These are phyloP conservation scores for Leistus spinibarbis DNA, from an alignment of 2,888 invertebrate species.

Conservation along the genomic window DNA sequence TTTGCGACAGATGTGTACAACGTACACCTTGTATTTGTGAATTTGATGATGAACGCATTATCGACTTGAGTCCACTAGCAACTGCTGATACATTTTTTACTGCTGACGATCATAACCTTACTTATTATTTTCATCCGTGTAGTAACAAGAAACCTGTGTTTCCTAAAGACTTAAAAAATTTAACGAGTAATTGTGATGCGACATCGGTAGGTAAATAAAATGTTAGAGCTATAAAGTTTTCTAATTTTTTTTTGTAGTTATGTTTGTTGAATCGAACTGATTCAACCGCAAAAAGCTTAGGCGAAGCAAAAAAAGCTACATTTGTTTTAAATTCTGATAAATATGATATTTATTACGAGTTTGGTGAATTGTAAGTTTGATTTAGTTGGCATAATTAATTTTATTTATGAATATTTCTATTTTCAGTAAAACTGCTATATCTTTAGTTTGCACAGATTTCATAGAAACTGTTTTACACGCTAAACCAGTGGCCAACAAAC, in stretches of 20 bases:
- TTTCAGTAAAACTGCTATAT: conserved; percentile 54
- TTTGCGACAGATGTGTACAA: conserved; percentile 45
- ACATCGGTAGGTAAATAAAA: conserved; percentile 42
- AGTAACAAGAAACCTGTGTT: conserved; percentile 43
- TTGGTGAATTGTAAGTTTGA: neutral
- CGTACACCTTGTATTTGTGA: conserved; percentile 50
- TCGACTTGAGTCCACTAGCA: conserved; percentile 46
- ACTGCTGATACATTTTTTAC: conserved; percentile 40
- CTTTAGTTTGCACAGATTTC: conserved; percentile 54
- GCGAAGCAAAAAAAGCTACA: conserved; percentile 42
- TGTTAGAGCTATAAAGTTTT: conserved; percentile 2
- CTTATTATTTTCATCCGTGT: conserved; percentile 55
- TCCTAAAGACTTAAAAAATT: conserved; percentile 21
- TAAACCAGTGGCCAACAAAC: neutral
- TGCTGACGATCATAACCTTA: conserved; percentile 42
- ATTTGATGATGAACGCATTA: conserved; percentile 50
- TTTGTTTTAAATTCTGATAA: conserved; percentile 31
- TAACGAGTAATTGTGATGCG: conserved; percentile 36
- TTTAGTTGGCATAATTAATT: too few species aligned
- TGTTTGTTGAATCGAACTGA: conserved; percentile 41
- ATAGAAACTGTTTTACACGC: conserved; percentile 50
- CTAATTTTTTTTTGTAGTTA: conserved; percentile 43
- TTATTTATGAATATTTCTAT: conserved; percentile 42
- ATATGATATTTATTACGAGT: neutral
- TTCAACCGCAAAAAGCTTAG: conserved; percentile 42